Base-by-base conservation (phyloP, 2,797 vertebrate species). In the Mormyrops boulengeri region DNA sequence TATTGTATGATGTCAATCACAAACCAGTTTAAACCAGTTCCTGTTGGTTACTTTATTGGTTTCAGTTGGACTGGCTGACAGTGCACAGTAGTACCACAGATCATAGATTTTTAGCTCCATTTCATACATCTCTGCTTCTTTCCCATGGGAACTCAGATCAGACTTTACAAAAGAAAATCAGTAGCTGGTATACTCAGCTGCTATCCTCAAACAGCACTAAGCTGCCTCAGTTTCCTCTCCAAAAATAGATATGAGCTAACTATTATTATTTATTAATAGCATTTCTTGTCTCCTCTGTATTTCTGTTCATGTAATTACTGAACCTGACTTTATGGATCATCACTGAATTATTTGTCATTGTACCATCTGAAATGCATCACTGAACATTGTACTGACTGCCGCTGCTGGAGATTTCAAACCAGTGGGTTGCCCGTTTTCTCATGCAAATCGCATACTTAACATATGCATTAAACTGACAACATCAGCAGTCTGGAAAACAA, bases 131-230 rank as follows among this genome's bases (percentile, higher is more conserved):
- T 47, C 38, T 44, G 19, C 17, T n/a, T 82, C 19, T 82, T 44
- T 47, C 77, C 77, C 77, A 82, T 82, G 38, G 77, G 41, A 82
- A 82, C 77, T 82, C 77, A 80, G 77, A 19, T 80, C 34, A 80
- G 38, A 47, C 19, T 17, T 77, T 14, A 34, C 34, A 19, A 77
- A 77, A 34, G 12, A 41, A 41, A 41, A 38, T 77, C 34, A 41
- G 34, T 30, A 17, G 34, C 34, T 77, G 47, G 17, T 47, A 44
- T 47, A 47, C 19, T 17, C 41, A 82, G 77, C 77, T 47, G 77
- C 38, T 73, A 38, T 73, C 69, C 30, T 82, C 73, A 80, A 41
- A 19, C 77, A 47, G 41, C 41, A 47, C 38, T 17, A 82, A 47
- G 77, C 41, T 82, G 77, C 38, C 77, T 47, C 7, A 2, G 19